phyloP scores from a whole-genome alignment of 2,113 vertebrate species.

The Morone chrysops region DNA sequence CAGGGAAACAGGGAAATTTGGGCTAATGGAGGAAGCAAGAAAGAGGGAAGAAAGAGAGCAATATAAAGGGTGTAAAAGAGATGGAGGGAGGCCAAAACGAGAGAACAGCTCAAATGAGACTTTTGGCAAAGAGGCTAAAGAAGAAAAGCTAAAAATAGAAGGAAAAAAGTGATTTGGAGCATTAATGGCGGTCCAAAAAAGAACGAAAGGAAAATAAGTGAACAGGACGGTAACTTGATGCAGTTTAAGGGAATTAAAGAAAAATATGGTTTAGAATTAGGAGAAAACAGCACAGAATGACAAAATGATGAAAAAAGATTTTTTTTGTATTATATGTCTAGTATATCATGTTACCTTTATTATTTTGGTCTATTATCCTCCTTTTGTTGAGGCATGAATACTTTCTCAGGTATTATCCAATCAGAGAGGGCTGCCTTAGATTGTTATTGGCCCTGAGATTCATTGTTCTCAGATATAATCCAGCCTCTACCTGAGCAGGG shows the following conservation, averaged over 20 bases:
- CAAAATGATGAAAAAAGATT: neutral
- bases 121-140: slow-evolving; percentile 21
- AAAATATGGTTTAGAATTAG: too few species aligned
- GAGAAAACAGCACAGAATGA: neutral
- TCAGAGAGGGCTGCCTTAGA: neutral
- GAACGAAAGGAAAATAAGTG: fast-evolving
- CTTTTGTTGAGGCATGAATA: slow-evolving; percentile 8
- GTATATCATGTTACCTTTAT: slow-evolving; percentile 15
- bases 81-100: slow-evolving; percentile 3
- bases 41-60: neutral
- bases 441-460: neutral
- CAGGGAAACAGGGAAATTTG: slow-evolving; percentile 25
- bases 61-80: neutral
- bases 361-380: slow-evolving; percentile 6
- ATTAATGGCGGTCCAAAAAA: neutral
- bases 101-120: slow-evolving; percentile 11
- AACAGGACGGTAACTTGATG: neutral
- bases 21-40: slow-evolving; percentile 23
- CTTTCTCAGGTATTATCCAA: neutral
- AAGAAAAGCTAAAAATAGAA: slow-evolving; percentile 45
- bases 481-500: slow-evolving; percentile 43
- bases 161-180: neutral
- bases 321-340: too few species aligned
- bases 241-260: neutral
- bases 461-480: slow-evolving; percentile 41